Base-by-base conservation (phyloP, 2,797 vertebrate genomes). In the Ctenochaetus hawaiiensis region DNA sequence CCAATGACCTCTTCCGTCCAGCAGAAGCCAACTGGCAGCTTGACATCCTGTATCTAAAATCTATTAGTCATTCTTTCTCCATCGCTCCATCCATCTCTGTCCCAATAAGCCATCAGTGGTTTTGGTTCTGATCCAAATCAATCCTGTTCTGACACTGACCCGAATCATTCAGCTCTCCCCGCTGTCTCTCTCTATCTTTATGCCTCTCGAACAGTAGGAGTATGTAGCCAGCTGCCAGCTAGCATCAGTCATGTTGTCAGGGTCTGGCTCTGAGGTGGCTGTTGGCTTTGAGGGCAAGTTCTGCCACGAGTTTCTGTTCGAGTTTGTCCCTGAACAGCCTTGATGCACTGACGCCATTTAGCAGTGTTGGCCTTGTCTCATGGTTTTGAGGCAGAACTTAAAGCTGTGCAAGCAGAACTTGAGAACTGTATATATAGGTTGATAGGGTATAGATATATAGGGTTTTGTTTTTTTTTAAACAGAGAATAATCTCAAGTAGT, bases 51-150 rank as follows among this genome's bases (percentile, higher is more conserved):
- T 86, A 90, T 91, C 88, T 78, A 83, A 90, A 91, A 93, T 91
- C 88, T 90, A 93, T 94, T 89, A 87, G 87, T 93, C 92, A 92
- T 92, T 90, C 89, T 83, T 88, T 83, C 84, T 80, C 78, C 62
- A 44, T 87, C 68, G 14, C 77, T 84, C 82, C 88, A 90, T 92
- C 91, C 80, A 81, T 94, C 90, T 72, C 84, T 86, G 87, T 91
- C 93, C 91, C 89, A 87, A 89, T 91, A 89, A 89, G 91, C 87
- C 89, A 92, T 93, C 89, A 93, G 93, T 91, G 91, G 86, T 91
- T 93, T 92, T 92, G 92, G 92, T 93, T 90, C 81, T 67, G 85
- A 88, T 92, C 91, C 93, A 93, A 92, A 92, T 94, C 93, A 91
- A 93, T 92, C 90, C 90, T 86, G 90, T 85, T 90, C 90, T 89